Conservation (phyloP, 2,888 invertebrate species). For the Lycia hirtaria region DNA sequence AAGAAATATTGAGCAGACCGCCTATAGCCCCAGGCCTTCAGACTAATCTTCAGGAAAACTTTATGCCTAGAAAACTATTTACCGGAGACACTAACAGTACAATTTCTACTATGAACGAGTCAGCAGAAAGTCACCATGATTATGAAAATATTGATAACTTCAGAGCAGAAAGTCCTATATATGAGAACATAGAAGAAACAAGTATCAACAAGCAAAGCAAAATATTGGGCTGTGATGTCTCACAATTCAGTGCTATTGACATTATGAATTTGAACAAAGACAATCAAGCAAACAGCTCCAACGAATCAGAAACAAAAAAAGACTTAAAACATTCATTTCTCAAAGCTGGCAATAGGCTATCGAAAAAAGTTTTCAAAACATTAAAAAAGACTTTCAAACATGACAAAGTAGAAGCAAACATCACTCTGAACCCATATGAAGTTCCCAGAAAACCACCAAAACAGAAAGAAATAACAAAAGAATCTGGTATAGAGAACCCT, state of each 20-base stretch:
- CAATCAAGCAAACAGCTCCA: conserved; percentile 57
- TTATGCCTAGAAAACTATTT: conserved; percentile 73
- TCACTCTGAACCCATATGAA: conserved; percentile 76
- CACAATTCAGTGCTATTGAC: conserved; percentile 73
- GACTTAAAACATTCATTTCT: conserved; percentile 64
- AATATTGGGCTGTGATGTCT: conserved; percentile 77
- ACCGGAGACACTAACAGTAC: conserved; percentile 73
- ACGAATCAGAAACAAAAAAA: conserved; percentile 72
- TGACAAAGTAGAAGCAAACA: conserved; percentile 66
- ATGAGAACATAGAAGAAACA: conserved; percentile 69
- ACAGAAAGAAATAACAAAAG: conserved; percentile 59
- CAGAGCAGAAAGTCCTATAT: conserved; percentile 71
- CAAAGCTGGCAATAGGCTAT: conserved; percentile 73
- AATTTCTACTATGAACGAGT: conserved; percentile 75
- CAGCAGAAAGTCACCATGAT: conserved; percentile 60
- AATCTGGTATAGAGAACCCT: conserved; percentile 78
- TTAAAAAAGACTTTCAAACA: conserved; percentile 76
- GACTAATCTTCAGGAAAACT: conserved; percentile 46
- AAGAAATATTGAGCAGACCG: conserved; percentile 53
- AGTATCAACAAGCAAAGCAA: conserved; percentile 77
- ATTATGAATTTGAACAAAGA: conserved; percentile 76
- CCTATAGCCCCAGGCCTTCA: conserved; percentile 36
- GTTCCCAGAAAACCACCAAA: conserved; percentile 73
- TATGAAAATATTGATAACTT: conserved; percentile 76
- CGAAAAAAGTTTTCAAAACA: conserved; percentile 76